A percentile compares a stretch with the other conserved stretches of the same genome.
Evolutionary conservation across 1,140 invertebrate species (phyloP).

Genomic region (Trachymyrmex septentrionalis): DNA sequence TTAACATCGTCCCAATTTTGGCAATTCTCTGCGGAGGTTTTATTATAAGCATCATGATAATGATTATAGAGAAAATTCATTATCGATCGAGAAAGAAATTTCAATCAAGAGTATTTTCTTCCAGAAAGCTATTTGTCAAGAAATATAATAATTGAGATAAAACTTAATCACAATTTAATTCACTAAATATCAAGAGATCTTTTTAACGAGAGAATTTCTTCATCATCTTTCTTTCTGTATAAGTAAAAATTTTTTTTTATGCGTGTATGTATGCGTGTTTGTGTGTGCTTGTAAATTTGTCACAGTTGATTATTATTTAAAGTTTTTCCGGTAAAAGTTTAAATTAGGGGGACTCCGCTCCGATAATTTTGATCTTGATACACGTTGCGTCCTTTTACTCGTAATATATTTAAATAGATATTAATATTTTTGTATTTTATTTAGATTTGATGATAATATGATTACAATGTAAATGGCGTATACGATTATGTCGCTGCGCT

Average conservation of each 20-base stretch:
- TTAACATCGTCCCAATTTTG: conserved; percentile 47
- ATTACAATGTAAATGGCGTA: no score
- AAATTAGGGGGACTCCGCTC: no score
- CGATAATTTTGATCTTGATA: no score
- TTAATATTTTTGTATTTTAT: background rate
- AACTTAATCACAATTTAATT: background rate
- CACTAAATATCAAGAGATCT: background rate
- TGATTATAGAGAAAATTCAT: conserved; percentile 50
- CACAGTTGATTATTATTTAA: no score
- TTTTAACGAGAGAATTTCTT: background rate
- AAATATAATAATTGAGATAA: background rate
- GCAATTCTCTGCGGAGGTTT: conserved; percentile 29
- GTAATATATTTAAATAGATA: background rate
- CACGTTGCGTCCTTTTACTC: background rate
- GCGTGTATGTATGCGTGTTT: no score
- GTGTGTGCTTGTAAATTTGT: no score
- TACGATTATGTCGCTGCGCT: no score
- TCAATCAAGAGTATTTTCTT: background rate
- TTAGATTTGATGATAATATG: background rate
- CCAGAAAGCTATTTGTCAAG: background rate
- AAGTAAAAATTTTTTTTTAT: no score
- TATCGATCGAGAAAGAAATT: conserved; percentile 10
- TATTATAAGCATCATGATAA: background rate
- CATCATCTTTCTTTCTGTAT: no score
- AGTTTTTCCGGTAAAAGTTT: no score